Conservation (phyloP, 2,113 vertebrate species). For the Cryptomyrus ogoouensis region DNA sequence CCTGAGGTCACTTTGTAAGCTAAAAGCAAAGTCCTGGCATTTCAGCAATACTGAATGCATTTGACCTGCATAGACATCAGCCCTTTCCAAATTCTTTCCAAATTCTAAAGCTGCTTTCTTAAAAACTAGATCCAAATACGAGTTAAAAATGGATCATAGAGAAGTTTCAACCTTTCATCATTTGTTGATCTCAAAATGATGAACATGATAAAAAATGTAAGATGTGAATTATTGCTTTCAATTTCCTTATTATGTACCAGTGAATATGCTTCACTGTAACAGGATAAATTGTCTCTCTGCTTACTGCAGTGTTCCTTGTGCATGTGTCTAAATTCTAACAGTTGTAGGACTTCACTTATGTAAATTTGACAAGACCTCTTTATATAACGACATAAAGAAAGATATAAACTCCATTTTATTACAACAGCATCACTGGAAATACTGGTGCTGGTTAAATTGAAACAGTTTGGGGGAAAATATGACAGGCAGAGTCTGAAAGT, state of each 20-base stretch:
- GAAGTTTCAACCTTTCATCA: background rate
- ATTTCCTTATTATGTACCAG: background rate
- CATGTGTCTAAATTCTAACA: background rate
- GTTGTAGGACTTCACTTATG: background rate
- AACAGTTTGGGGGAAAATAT: conserved; percentile 2
- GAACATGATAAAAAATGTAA: background rate
- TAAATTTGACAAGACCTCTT: background rate
- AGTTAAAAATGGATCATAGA: background rate
- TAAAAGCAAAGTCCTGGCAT: background rate
- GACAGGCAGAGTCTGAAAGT: conserved; percentile 3
- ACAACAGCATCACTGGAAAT: background rate
- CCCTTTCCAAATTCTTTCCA: background rate
- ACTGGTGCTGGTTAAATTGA: background rate
- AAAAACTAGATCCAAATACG: background rate
- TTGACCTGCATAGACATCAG: background rate
- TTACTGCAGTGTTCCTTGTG: background rate
- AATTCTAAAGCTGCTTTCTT: background rate
- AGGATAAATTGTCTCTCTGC: background rate
- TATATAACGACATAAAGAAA: background rate
- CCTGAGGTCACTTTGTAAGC: background rate
- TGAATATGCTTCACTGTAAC: background rate
- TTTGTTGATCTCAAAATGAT: background rate
- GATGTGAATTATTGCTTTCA: background rate
- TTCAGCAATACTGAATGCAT: background rate
- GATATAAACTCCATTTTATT: background rate